Conservation (phyloP, 2,888 invertebrate species). For the Drosophila macrothrix region DNA sequence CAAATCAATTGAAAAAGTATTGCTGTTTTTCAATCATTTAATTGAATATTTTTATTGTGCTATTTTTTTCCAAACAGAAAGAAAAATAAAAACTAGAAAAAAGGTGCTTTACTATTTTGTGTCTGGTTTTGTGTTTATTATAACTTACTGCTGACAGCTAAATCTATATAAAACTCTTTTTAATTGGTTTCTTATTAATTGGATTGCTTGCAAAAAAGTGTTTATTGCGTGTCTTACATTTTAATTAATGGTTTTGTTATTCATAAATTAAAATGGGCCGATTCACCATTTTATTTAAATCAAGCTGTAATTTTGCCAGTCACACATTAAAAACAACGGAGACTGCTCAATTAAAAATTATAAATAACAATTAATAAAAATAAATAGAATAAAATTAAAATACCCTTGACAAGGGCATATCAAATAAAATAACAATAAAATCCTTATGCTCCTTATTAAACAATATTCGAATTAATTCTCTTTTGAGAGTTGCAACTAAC, state of each 20-base stretch:
- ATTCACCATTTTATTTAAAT: background rate
- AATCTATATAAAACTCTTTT: background rate
- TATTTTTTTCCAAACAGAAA: background rate
- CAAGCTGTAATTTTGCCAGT: background rate
- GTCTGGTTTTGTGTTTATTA: background rate
- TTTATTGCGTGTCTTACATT: rapidly evolving
- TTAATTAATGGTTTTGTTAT: background rate
- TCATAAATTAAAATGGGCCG: background rate
- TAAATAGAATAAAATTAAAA: background rate
- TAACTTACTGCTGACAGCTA: background rate
- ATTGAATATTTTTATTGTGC: background rate
- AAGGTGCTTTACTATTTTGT: background rate
- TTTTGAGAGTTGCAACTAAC: slow-evolving; percentile 10
- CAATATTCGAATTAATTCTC: background rate
- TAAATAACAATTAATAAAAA: too few species aligned
- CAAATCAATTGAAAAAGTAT: background rate
- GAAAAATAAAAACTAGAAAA: background rate
- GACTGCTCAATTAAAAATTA: background rate
- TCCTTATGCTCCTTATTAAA: background rate
- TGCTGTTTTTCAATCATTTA: background rate
- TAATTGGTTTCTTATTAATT: background rate
- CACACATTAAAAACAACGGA: rapidly evolving
- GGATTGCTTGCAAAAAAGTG: background rate
- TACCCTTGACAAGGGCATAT: rapidly evolving
- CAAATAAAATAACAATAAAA: background rate